These are phyloP conservation scores for Brachystomella parvula DNA, from an alignment of 1,140 invertebrate species.

Conservation along the genomic window DNA sequence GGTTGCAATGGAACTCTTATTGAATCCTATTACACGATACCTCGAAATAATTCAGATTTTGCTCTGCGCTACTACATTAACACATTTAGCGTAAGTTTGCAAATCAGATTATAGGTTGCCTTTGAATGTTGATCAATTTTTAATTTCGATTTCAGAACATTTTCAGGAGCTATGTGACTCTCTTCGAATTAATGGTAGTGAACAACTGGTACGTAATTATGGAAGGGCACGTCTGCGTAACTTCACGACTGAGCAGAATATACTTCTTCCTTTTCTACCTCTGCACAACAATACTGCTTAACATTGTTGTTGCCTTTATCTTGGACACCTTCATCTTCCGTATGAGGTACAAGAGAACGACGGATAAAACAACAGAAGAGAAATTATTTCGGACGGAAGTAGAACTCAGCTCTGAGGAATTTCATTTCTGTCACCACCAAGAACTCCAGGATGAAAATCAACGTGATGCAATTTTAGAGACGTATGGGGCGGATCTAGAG, in stretches of 20 bases:
- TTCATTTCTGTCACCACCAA: constrained; percentile 42
- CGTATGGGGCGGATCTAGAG: constrained; percentile 25
- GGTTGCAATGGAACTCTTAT: constrained; percentile 77
- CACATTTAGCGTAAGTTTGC: constrained; percentile 24
- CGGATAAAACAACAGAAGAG: constrained; percentile 66
- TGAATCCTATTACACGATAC: constrained; percentile 72
- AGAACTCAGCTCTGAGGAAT: constrained; percentile 41
- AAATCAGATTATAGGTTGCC: constrained; percentile 45
- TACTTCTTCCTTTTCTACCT: constrained; percentile 88
- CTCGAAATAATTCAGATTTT: constrained; percentile 52
- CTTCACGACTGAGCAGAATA: constrained; percentile 56
- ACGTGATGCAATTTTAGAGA: constrained; percentile 22
- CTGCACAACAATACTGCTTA: constrained; percentile 82
- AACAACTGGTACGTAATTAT: constrained; percentile 85
- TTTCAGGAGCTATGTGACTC: constrained; percentile 63
- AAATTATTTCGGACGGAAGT: constrained; percentile 50
- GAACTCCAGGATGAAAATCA: constrained; percentile 22
- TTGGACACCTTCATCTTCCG: constrained; percentile 81
- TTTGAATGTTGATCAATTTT: constrained; percentile 28
- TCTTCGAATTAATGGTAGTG: constrained; percentile 84
- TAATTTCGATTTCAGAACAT: constrained; percentile 47
- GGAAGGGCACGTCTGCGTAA: constrained; percentile 71
- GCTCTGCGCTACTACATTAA: constrained; percentile 62
- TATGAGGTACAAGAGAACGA: constrained; percentile 75
- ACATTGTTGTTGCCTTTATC: constrained; percentile 82